Base-by-base conservation (phyloP, 2,113 vertebrate genomes). In the Petrocephalus zakoni region DNA sequence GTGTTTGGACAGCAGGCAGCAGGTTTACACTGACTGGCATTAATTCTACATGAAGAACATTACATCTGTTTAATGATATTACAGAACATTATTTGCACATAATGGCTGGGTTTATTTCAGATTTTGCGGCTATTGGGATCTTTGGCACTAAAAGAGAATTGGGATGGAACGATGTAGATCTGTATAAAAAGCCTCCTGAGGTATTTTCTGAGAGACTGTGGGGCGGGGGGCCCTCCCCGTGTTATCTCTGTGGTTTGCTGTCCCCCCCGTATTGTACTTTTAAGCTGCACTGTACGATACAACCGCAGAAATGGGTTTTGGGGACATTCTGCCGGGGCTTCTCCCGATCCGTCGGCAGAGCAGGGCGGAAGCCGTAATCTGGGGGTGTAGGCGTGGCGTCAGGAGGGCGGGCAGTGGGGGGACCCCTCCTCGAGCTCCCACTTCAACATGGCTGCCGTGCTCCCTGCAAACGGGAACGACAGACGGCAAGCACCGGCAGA, bases 151-250 rank as follows among this genome's bases (percentile, higher is more conserved):
- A 90, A 94, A 92, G 87, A 87, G 78, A 90, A 91, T 93, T 89
- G 89, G 89, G 90, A 92, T 93, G 93, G 19, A 22, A 68, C 61
- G 4, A 68, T 93, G 87, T 92, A 91, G 94, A 91, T 92, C 93
- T 94, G 92, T 93, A 93, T 93, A 93, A 91, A 89, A 88, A 89
- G 64, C 91, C 92, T 91, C 90, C 93, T 95, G 93, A 93, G 92
- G 95, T 95, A 94, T 94, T 95, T 96, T 95, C 94, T 93, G 92
- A 47, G 92, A 92, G 93, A 95, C 94, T 95, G 94, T 95, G 95
- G 95, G 95, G 94, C 92, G 88, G 92, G 92, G 92, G 94, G 94
- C 95, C 94, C 95, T 96, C 95, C 94, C 95, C 93, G 91, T 95
- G 94, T 95, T 94, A 95, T 94, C 94, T 85, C 17, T 46, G 90